phyloP scores from a whole-genome alignment of 2,113 vertebrate genomes.

The Origma solitaria region DNA sequence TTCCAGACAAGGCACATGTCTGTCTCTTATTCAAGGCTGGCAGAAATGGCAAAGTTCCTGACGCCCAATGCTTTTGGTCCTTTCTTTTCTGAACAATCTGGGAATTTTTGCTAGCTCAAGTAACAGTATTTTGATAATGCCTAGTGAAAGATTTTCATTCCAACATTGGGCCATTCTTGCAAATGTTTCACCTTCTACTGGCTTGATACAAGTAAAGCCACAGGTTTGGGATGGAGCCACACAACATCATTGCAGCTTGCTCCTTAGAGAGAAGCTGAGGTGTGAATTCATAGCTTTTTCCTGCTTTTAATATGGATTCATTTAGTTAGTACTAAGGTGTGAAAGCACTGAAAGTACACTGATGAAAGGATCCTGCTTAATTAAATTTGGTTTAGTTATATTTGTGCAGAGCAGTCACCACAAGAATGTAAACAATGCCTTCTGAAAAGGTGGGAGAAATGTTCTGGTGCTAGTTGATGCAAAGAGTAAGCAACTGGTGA shows the following conservation, averaged over 20 bases:
- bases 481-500: not conserved
- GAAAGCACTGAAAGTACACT: not conserved
- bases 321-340: not conserved
- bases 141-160: not conserved
- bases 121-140: not conserved
- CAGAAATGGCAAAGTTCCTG: not conserved
- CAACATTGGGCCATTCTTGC: not conserved
- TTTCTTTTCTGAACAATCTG: not conserved
- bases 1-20: not conserved
- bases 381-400: not conserved
- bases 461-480: not conserved
- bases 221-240: not conserved
- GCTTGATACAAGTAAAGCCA: not conserved
- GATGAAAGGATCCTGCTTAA: not conserved
- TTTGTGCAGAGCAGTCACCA: not conserved
- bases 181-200: not conserved
- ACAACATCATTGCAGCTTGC: rapidly evolving
- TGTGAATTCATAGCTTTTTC: not conserved
- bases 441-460: not conserved
- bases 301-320: not conserved
- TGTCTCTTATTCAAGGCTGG: not conserved
- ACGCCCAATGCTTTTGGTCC: not conserved
- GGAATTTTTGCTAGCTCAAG: not conserved
- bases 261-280: not conserved
- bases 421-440: not conserved